Evolutionary conservation across 1,140 invertebrate species (phyloP), one percentile per base, ranked within the genome.

Genomic region (Drosophila prosaltans): DNA sequence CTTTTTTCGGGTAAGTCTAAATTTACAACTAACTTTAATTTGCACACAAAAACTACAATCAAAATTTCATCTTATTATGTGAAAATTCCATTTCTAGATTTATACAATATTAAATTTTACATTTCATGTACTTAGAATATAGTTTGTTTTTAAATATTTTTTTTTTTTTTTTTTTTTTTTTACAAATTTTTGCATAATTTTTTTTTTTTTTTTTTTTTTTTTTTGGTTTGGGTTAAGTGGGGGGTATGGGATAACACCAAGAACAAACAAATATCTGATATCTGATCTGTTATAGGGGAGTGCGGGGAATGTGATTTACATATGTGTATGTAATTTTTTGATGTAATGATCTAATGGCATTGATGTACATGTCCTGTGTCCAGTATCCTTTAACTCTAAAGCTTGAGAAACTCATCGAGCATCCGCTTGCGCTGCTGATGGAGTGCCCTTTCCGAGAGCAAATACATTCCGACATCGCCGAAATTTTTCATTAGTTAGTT

Each of bases 401-500:
- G 81, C 69, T 91, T 84, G 65, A 86, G 69, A 74, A 91, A 90
- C 78, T 91, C 81, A 62, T 91, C 81, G 51, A 83, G 86, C 73
- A 83, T 91, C 32, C 78, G 85, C 43, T 91, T 91, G n/a, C 90
- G 88, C 59, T 91, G 86, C 67, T 90, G 82, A 57, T 91, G 86
- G 3, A 82, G 68, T 10, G 89, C 89, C 28, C 72, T 71, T 75
- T 91, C 90, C 66, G 90, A 86, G 48, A 91, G 78, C 63, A 91
- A 75, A 74, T 90, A 90, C 82, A 91, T 91, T 58, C 90, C 90
- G 51, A 90, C 81, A 54, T 91, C 90, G 65, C 84, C 82, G 58
- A 89, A 85, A 74, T 89, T 89, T 92, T 92, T 91, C 84, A 91
- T 80, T 84, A 91, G 91, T 92, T 92, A 92, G 81, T 92, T 92